These are phyloP conservation scores for Archips crataeganus DNA, from an alignment of 2,888 invertebrate species.

Conservation along the genomic window DNA sequence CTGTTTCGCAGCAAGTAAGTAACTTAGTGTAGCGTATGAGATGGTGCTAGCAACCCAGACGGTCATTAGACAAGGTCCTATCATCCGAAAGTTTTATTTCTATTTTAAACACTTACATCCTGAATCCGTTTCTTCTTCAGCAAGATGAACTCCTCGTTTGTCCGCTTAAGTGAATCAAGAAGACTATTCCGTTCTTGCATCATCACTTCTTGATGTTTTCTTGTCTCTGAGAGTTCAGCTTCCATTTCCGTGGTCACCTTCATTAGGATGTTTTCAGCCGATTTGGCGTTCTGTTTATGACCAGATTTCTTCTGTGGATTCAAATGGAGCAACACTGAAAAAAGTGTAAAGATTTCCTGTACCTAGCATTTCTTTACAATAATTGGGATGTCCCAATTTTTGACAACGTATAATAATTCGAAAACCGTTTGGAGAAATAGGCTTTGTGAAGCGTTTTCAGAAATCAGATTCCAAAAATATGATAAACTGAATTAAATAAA, in stretches of 20 bases:
- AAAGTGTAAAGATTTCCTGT: not conserved
- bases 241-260: constrained; percentile 76
- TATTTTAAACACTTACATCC: constrained; percentile 87
- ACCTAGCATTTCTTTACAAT: no score
- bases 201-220: constrained; percentile 78
- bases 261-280: constrained; percentile 73
- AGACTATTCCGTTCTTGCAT: constrained; percentile 84
- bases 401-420: no score
- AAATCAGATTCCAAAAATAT: no score
- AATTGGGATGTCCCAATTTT: no score
- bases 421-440: no score
- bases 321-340: constrained; percentile 72
- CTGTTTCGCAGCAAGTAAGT: no score
- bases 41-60: not conserved
- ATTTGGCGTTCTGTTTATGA: constrained; percentile 65
- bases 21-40: not conserved
- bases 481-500: no score
- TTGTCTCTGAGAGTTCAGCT: constrained; percentile 71
- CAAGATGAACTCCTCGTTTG: constrained; percentile 91
- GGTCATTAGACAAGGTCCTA: not conserved
- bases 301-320: constrained; percentile 72
- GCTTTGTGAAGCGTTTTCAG: no score
- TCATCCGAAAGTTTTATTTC: not conserved
- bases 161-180: constrained; percentile 88
- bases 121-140: constrained; percentile 92